Percentiles rank a stretch among this genome's conserved stretches.
Evolutionary conservation across 2,113 vertebrate genomes (phyloP).

Genomic region (Clupea harengus): DNA sequence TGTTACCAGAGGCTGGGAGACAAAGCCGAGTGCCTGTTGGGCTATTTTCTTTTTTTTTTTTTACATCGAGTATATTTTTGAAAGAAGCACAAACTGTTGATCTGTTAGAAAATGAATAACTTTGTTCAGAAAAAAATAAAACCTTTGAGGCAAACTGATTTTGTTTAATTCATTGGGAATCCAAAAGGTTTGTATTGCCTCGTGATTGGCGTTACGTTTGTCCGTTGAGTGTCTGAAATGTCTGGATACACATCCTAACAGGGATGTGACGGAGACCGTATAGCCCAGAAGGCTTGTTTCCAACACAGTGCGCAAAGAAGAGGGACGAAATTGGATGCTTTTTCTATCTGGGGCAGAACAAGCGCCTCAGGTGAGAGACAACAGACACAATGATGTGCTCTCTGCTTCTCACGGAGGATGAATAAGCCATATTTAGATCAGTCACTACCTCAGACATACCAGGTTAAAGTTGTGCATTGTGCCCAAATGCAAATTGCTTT

Average conservation of each 20-base stretch:
- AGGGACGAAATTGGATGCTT: not conserved
- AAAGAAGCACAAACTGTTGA: slow-evolving; percentile 25
- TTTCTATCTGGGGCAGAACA: not conserved
- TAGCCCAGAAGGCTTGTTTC: not conserved
- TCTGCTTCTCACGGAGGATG: not conserved
- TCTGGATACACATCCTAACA: not conserved
- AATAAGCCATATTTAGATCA: not conserved
- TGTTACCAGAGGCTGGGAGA: not conserved
- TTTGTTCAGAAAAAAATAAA: not conserved
- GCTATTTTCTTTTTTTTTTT: slow-evolving; percentile 4
- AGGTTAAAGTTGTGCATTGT: not conserved
- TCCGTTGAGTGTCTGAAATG: not conserved
- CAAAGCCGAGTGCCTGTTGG: slow-evolving; percentile 21
- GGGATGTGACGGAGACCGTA: not conserved
- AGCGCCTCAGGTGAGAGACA: not conserved
- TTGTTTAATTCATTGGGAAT: not conserved
- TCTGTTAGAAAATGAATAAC: slow-evolving; percentile 21
- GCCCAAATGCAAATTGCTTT: not conserved
- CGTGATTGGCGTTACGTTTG: not conserved
- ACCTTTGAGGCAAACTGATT: not conserved
- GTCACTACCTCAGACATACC: not conserved
- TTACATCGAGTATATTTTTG: slow-evolving; percentile 24
- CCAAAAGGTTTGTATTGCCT: not conserved
- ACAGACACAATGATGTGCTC: not conserved
- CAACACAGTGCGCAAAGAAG: not conserved